Evolutionary conservation across 2,888 invertebrate species (phyloP).

Genomic region (Nemoura dubitans): DNA sequence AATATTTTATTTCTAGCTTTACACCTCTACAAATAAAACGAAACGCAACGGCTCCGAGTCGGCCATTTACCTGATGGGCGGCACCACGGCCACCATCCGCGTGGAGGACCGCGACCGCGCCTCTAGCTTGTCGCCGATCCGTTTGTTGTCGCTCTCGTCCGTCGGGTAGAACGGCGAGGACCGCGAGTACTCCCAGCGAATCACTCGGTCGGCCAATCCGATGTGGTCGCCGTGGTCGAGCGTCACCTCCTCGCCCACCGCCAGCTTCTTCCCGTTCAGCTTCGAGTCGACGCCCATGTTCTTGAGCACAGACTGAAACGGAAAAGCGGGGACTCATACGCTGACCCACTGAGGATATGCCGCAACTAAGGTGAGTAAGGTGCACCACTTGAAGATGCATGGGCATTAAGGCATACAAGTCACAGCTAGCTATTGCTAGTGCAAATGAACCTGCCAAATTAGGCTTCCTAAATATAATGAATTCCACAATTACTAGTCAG

Average conservation of each 20-base stretch:
- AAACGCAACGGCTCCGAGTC: too few species aligned
- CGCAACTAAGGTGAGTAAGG: too few species aligned
- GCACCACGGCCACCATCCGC: slow-evolving; percentile 16
- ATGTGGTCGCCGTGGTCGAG: background rate
- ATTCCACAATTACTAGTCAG: too few species aligned
- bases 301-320: slow-evolving; percentile 9
- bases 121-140: background rate
- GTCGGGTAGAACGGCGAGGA: background rate
- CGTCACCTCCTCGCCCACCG: background rate
- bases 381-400: too few species aligned
- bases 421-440: too few species aligned
- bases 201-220: background rate
- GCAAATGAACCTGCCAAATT: too few species aligned
- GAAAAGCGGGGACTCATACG: background rate
- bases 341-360: too few species aligned
- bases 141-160: background rate
- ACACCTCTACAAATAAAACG: too few species aligned
- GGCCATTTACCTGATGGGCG: background rate
- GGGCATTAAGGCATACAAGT: too few species aligned
- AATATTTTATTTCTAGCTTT: too few species aligned
- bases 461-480: too few species aligned
- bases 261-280: slow-evolving; percentile 13
- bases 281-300: background rate
- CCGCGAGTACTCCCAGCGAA: slow-evolving; percentile 24
- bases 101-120: background rate